Base-by-base conservation (phyloP, 2,113 vertebrate species). In the Lycaon pictus region DNA sequence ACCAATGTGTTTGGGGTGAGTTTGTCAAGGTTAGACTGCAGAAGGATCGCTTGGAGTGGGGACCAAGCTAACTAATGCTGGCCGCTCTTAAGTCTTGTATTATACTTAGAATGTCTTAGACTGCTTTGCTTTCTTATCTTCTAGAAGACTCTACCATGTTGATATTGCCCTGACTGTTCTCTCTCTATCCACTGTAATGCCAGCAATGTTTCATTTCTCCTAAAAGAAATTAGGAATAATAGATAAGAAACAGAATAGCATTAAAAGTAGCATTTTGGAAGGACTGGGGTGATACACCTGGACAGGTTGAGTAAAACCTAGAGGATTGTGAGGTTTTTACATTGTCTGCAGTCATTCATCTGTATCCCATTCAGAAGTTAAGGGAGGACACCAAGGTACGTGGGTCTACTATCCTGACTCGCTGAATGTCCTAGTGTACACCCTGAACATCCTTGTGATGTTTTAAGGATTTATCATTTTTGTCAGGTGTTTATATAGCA, bases 401-500 rank as follows among this genome's bases (percentile, higher is more conserved):
- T 84, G 55, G 23, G 23, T 55, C 74, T 92, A 4, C 51, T 88
- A 11, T 71, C 43, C 29, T 56, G 53, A 48, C 86, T 62, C 0
- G 0, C 63, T 89, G 35, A 74, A 27, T 83, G 29, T 74, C 37
- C 67, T 87, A 22, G 7, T 15, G 6, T 8, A 22, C n/a, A 48
- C 29, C 4, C n/a, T 80, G 22, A 88, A 63, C n/a, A 53, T 60
- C 43, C 48, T 76, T 43, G 76, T 88, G 37, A 43, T 88, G 27
- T 89, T 76, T 67, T 93, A 22, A 86, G n/a, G 15, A 35, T 89
- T 88, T 69, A 17, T 82, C 71, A 93, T 82, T 32, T 76, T 92
- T 37, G 43, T 76, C 7, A 76, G 37, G 10, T 23, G 22, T 85
- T 77, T 96, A 86, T 37, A 60, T 56, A 32, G n/a, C 67, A 10